Base-by-base conservation (phyloP, 2,888 invertebrate species). In the Hoplodrina blanda region DNA sequence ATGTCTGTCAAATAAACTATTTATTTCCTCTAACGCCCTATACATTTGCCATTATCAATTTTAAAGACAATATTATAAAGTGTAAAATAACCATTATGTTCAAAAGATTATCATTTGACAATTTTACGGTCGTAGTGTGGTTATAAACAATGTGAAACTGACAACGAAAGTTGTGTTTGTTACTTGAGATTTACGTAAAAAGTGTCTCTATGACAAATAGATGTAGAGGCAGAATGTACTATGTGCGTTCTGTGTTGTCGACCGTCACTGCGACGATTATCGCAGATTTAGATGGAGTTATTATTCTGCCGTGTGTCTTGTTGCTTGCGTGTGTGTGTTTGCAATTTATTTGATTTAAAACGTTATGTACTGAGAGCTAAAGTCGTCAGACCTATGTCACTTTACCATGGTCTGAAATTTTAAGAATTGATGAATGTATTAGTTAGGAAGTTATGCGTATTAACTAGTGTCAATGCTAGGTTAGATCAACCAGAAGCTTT, bases 61-160 rank as follows among this genome's bases (percentile, higher is more conserved):
- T 85, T 75, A 84, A 77, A 69, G 67, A 56, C 78, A 85, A 82
- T 83, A 87, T 83, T 87, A 84, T 84, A 83, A 81, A 82, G 87
- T 81, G 83, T 82, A 82, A 85, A 84, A 74, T 86, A 82, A 78
- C 83, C 77, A 87, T 87, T 84, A 81, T 77, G 76, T 70, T 77
- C 82, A 63, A 75, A 82, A 82, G 81, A 85, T 85, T 86, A 84
- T 88, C 85, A 81, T 76, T 80, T 84, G 88, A 88, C 86, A 83
- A 88, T 87, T 88, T 88, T 87, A 88, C 85, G 81, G 71, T 56
- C 62, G 61, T 50, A 33, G 57, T 74, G 70, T 64, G 72, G 61
- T 20, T 71, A 79, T 80, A 79, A 76, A 83, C 78, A 80, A 80
- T 78, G 68, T 77, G 76, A 56, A 64, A 73, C 59, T 52, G 72